phyloP scores from a whole-genome alignment of 2,797 vertebrate species.

The Microchirus variegatus region DNA sequence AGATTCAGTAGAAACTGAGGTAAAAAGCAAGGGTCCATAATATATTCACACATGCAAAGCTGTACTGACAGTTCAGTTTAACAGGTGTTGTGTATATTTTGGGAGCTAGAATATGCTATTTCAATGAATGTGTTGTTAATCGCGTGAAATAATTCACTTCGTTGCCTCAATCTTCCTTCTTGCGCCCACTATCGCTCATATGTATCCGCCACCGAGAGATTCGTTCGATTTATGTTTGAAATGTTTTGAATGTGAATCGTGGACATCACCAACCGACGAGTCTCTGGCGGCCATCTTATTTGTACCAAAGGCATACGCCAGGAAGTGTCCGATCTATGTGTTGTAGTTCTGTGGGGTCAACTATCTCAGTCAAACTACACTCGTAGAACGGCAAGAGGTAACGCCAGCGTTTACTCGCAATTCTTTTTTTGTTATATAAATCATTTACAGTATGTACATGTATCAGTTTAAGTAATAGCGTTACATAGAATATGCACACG shows the following conservation, averaged over 20 bases:
- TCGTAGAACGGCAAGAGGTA: slow-evolving; percentile 70
- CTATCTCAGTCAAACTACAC: slow-evolving; percentile 69
- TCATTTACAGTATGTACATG: rapidly evolving
- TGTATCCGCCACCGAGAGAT: neutral
- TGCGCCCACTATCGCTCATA: neutral
- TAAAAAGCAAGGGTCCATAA: neutral
- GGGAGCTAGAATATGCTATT: neutral
- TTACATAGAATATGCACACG: neutral
- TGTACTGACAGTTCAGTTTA: neutral
- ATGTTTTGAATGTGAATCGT: neutral
- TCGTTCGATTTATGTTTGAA: rapidly evolving
- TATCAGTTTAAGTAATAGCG: rapidly evolving
- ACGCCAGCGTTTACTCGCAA: slow-evolving; percentile 19
- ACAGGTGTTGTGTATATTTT: neutral
- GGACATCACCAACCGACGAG: neutral
- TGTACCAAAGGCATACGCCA: slow-evolving; percentile 40
- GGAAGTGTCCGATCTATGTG: slow-evolving; percentile 63
- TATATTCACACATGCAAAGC: rapidly evolving
- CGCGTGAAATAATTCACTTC: neutral
- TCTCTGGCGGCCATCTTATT: slow-evolving; percentile 71
- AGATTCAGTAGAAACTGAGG: slow-evolving; percentile 21
- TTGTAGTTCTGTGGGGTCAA: slow-evolving; percentile 69
- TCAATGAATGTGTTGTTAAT: rapidly evolving
- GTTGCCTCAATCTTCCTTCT: neutral
- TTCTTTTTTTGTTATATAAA: neutral